These are phyloP conservation scores for Eriocheir sinensis DNA, from an alignment of 1,140 invertebrate species.

Conservation along the genomic window DNA sequence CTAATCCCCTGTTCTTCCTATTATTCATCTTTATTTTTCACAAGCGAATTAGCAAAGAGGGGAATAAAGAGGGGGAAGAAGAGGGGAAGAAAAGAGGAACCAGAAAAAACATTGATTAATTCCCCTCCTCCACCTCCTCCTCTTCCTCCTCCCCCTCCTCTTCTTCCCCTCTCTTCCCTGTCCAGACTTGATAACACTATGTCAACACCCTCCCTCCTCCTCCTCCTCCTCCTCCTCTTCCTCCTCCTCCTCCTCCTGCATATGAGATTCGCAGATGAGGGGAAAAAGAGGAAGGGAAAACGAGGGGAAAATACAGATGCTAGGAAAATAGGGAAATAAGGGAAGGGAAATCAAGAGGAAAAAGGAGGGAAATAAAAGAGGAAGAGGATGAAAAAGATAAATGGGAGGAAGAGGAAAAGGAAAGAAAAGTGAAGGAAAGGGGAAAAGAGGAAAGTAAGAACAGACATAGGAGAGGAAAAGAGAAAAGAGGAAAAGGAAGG, in stretches of 20 bases:
- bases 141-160: background rate
- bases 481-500: too few species aligned
- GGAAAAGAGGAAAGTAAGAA: too few species aligned
- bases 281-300: too few species aligned
- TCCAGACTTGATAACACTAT: conserved; percentile 38
- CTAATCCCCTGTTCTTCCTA: background rate
- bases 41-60: conserved; percentile 27
- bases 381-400: too few species aligned
- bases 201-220: background rate
- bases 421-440: too few species aligned
- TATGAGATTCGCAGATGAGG: background rate
- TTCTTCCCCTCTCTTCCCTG: background rate
- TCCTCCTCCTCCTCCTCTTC: background rate
- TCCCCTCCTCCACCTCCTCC: background rate
- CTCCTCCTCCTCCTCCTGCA: background rate
- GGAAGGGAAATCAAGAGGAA: too few species aligned
- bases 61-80: background rate
- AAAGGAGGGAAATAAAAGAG: too few species aligned
- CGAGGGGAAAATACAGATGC: too few species aligned
- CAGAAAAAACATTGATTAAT: conserved; percentile 33
- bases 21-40: background rate
- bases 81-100: background rate
- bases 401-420: too few species aligned
- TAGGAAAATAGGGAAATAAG: too few species aligned
- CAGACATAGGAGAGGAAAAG: too few species aligned